Evolutionary conservation across 2,888 invertebrate genomes (phyloP).

Genomic region (Furcula furcula): DNA sequence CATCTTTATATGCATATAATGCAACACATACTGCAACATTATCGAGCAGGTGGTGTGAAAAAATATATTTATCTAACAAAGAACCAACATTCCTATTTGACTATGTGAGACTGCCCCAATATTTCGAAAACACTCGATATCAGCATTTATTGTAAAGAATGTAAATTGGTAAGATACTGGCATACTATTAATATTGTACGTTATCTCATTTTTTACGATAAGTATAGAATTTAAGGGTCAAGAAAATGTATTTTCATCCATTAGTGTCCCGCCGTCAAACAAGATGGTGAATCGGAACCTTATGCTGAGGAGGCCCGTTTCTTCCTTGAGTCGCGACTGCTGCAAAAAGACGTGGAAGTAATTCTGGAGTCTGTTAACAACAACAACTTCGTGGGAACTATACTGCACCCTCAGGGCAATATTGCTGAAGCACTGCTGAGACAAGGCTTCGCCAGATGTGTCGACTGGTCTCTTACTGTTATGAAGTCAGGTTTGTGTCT

Average conservation of each 20-base stretch:
- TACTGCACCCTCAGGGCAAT: slow-evolving; percentile 95
- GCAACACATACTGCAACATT: too few relatives aligned
- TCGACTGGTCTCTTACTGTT: slow-evolving; percentile 73
- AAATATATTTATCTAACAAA: too few relatives aligned
- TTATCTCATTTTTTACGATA: too few relatives aligned
- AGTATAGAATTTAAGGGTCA: too few relatives aligned
- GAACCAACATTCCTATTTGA: too few relatives aligned
- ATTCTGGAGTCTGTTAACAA: slow-evolving; percentile 96
- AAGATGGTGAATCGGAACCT: slow-evolving; percentile 86
- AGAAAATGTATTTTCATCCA: neutral
- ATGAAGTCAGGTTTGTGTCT: slow-evolving; percentile 64
- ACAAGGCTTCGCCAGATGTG: slow-evolving; percentile 96
- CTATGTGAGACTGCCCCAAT: too few relatives aligned
- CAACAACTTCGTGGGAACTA: slow-evolving; percentile 95
- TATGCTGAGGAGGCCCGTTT: slow-evolving; percentile 94
- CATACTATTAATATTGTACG: too few relatives aligned
- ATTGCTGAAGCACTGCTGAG: slow-evolving; percentile 95
- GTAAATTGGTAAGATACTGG: too few relatives aligned
- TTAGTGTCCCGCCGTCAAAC: slow-evolving; percentile 90
- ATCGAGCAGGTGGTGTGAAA: too few relatives aligned
- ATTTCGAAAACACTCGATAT: too few relatives aligned
- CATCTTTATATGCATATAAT: too few relatives aligned
- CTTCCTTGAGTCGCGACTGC: slow-evolving; percentile 94
- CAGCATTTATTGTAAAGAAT: too few relatives aligned
- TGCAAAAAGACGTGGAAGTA: slow-evolving; percentile 95